A percentile compares a stretch with the other conserved stretches of the same genome.
Conservation (phyloP, 35 echinoderm and acorn worm species). For the Eucidaris tribuloides region DNA sequence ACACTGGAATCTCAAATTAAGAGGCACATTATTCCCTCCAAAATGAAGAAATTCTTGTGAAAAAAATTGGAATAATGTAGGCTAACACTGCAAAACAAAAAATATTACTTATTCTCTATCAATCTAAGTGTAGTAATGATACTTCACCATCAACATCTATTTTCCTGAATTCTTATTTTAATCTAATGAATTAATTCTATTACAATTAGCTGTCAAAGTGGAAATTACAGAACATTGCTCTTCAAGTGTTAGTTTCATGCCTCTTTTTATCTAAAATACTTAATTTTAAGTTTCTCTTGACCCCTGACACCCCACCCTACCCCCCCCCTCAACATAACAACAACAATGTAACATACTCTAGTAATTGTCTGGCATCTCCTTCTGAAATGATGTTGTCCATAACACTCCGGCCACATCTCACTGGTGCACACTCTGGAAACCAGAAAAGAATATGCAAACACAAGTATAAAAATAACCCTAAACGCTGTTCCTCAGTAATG, state of each 20-base stretch:
- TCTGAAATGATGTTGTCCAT: conserved; percentile 41
- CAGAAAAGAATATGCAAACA: background rate
- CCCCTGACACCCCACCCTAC: background rate
- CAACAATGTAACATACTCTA: conserved; percentile 30
- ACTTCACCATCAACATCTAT: too few relatives aligned
- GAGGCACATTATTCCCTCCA: too few relatives aligned
- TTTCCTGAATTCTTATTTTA: background rate
- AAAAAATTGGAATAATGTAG: too few relatives aligned
- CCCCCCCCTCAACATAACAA: background rate
- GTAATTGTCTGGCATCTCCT: conserved; percentile 33
- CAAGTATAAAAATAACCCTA: too few relatives aligned
- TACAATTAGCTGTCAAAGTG: background rate
- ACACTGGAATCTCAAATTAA: too few relatives aligned
- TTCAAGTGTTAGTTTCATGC: background rate
- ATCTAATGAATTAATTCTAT: background rate
- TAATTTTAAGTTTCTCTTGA: background rate
- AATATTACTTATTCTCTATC: too few relatives aligned
- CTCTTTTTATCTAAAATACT: background rate
- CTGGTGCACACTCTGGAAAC: conserved; percentile 47
- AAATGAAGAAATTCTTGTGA: too few relatives aligned
- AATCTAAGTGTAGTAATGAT: too few relatives aligned
- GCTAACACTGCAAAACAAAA: too few relatives aligned
- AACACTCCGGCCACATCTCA: conserved; percentile 15
- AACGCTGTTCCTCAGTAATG: too few relatives aligned
- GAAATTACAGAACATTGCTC: background rate